Evolutionary conservation across 2,113 vertebrate genomes (phyloP), one percentile per base, ranked within the genome.

Genomic region (Formicarius rufipectus): DNA sequence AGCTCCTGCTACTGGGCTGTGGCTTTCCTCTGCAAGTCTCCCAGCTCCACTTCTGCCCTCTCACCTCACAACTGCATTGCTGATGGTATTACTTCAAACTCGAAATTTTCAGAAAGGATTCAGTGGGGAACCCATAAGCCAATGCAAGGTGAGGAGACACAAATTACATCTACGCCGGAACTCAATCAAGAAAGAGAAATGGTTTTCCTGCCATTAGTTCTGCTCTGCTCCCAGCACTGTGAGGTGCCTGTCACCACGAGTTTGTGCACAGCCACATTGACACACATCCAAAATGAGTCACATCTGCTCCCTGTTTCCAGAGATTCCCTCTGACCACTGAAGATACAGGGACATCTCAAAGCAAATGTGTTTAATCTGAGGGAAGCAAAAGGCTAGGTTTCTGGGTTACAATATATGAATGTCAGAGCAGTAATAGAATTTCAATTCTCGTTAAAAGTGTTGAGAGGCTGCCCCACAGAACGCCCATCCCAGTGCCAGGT

Each of bases 321-420:
- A 82, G 37, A 49, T 40, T 58, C 13, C 35, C 42, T 45, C 45
- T 19, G 50, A 55, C 25, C 50, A 7, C 53, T 71, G 79, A 67
- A 73, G 27, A 44, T 23, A 30, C 1, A 25, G 40, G 30, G 20
- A 30, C 9, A 59, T 8, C 64, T 84, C 58, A 83, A 73, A 69
- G 39, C 12, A 0, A 9, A 22, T 1, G 2, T 17, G 49, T 37
- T 47, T 56, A 64, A 80, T 49, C 25, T 0, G 0, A 8, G 59
- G 25, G 7, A 15, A 63, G 4, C 30, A 42, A 35, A 9, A 12
- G 5, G 5, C 6, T 24, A 18, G 22, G 27, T 2, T 89, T 78
- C 52, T 39, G 44, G 12, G 12, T 39, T 45, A 63, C 24, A 72
- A 12, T 17, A 30, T 3, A 3, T 45, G 10, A 75, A 39, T 52